Evolutionary conservation across 2,113 vertebrate species (phyloP), one percentile per base, ranked within the genome.

Genomic region (Lepus americanus): DNA sequence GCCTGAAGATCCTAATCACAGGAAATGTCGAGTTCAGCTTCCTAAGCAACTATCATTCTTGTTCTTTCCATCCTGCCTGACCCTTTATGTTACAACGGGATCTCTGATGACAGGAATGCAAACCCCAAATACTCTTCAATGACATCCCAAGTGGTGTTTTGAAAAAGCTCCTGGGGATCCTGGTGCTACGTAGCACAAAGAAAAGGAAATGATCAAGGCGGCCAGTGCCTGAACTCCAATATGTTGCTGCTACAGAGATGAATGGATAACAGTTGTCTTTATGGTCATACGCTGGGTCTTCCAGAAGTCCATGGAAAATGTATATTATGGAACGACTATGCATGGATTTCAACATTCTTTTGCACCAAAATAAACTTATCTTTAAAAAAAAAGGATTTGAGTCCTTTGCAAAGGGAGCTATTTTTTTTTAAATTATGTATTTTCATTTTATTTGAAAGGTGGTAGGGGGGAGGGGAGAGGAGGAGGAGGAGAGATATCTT

Each of bases 1-100:
- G 77, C 73, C 88, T 86, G 79, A 84, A 96, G 94, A 92, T 51
- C 61, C 17, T 74, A 53, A 90, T 96, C 92, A 85, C 84, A 92
- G 81, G 77, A 94, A 96, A 76, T 8, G 61, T 2, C 31, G 49
- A 17, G 51, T 44, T 85, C 49, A 2, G 81, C 95, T 90, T 92
- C 85, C 59, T 82, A 70, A 94, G 92, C 31, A 89, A 70, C 70
- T 39, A 6, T 53, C 39, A 73, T 79, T 96, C 61, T 36, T 94
- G 72, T 53, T 49, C 73, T 94, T 90, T 77, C 72, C 87, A 61
- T 84, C 84, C 79, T 51, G 73, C 20, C 20, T 90, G 63, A 22
- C 72, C 77, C 73, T 84, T 78, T 80, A 2, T 76, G 59, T 73
- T 44, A 76, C 49, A 92, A 27, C 23, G 76, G 63, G 80, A 73